A percentile compares a stretch with the other conserved stretches of the same genome.
Conservation (phyloP, 2,113 vertebrate genomes). For the Caloenas nicobarica region DNA sequence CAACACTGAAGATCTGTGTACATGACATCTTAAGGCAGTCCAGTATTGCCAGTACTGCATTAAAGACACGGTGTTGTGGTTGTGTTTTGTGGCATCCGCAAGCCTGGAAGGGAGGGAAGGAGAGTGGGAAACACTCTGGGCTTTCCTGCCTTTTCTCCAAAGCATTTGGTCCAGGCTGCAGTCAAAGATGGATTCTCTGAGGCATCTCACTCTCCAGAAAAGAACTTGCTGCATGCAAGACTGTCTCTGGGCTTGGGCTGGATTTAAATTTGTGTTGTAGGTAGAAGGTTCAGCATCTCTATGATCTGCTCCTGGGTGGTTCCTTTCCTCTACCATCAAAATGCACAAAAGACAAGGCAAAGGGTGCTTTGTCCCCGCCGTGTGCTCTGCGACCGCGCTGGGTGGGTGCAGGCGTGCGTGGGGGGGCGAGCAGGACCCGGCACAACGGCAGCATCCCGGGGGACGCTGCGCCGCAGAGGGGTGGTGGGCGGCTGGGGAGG, state of each 20-base stretch:
- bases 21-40: neutral
- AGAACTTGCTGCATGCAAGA: accelerated
- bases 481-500: neutral
- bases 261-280: neutral
- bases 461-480: neutral
- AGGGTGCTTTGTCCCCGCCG: neutral
- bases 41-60: neutral
- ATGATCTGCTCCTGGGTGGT: neutral
- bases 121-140: neutral
- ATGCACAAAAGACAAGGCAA: neutral
- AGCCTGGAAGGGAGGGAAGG: neutral
- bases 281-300: neutral
- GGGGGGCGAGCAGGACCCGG: neutral
- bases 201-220: neutral
- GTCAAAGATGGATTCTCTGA: neutral
- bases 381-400: accelerated
- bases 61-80: accelerated
- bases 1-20: neutral
- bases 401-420: neutral
- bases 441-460: neutral
- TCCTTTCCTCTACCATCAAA: neutral
- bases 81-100: neutral
- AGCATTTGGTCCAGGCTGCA: neutral
- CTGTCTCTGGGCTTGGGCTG: neutral
- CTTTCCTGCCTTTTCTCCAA: neutral